Percentiles rank a stretch among this genome's conserved stretches.
phyloP scores from a whole-genome alignment of 1,140 invertebrate species.

The Rhyzopertha dominica region DNA sequence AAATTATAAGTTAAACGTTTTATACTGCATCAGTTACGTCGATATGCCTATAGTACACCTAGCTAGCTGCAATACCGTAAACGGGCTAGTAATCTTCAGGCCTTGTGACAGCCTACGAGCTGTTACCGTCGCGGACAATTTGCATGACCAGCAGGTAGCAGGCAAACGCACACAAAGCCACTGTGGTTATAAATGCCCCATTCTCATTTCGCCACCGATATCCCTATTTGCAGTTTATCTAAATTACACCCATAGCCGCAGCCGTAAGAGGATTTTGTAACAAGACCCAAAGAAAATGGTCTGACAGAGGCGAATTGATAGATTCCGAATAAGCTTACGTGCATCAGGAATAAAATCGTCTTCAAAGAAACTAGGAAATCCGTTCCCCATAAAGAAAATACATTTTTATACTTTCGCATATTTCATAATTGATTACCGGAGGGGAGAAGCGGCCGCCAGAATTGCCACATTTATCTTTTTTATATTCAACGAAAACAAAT shows the following conservation, averaged over 20 bases:
- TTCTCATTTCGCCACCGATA: conserved; percentile 8
- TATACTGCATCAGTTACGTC: no score
- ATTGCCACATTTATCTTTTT: conserved; percentile 30
- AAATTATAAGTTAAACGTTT: no score
- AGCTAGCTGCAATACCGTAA: no score
- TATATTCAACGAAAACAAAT: conserved; percentile 27
- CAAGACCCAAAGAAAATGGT: conserved; percentile 13
- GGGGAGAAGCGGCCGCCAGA: conserved; percentile 20
- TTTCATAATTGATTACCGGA: conserved; percentile 32
- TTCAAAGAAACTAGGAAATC: conserved; percentile 12
- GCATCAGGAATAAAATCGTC: conserved; percentile 7
- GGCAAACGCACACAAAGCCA: conserved; percentile 3
- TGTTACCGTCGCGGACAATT: no score
- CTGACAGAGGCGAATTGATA: conserved; percentile 23
- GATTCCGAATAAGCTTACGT: conserved; percentile 21
- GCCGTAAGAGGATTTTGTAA: conserved; percentile 10
- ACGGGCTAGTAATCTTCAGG: no score
- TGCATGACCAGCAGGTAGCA: conserved; percentile 5
- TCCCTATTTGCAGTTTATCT: conserved; percentile 32
- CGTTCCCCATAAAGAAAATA: conserved; percentile 20
- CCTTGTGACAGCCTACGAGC: no score
- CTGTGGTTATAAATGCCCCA: neutral
- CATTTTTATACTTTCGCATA: conserved; percentile 29
- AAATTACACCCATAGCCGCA: conserved; percentile 19
- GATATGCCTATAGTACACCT: no score